These are phyloP conservation scores for Cryptus armator DNA, from an alignment of 2,888 invertebrate genomes.

Conservation along the genomic window DNA sequence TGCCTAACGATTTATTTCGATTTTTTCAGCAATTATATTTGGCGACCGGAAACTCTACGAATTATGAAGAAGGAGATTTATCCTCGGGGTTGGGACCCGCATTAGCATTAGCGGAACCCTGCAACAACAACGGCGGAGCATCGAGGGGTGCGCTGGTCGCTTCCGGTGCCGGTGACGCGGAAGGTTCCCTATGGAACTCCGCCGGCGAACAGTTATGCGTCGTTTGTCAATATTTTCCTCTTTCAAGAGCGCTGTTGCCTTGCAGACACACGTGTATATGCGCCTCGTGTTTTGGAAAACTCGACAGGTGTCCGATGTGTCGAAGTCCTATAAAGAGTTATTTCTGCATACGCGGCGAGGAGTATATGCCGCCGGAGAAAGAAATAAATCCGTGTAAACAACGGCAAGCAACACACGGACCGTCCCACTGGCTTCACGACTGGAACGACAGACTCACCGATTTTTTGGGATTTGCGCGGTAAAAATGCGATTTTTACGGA, in stretches of 20 bases:
- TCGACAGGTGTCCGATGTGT: conserved; percentile 95
- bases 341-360: conserved; percentile 93
- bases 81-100: conserved; percentile 82
- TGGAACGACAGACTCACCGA: conserved; percentile 91
- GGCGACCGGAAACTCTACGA: conserved; percentile 89
- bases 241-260: conserved; percentile 93
- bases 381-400: conserved; percentile 85
- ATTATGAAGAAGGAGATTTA: conserved; percentile 86
- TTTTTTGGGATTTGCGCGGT: conserved; percentile 90
- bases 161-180: conserved; percentile 84
- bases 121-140: conserved; percentile 79
- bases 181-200: conserved; percentile 86
- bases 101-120: conserved; percentile 87
- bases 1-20: neutral
- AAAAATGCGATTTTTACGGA: conserved; percentile 69
- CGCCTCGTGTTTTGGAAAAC: conserved; percentile 91
- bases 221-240: conserved; percentile 92
- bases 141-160: conserved; percentile 81
- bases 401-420: conserved; percentile 83
- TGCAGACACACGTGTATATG: conserved; percentile 95
- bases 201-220: conserved; percentile 90
- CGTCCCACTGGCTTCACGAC: conserved; percentile 86
- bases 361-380: conserved; percentile 88
- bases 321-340: conserved; percentile 93
- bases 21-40: conserved; percentile 91